Percentiles rank a stretch among this genome's conserved stretches.
These are phyloP conservation scores for Heliconius erato DNA, from an alignment of 2,888 invertebrate species.

Conservation along the genomic window DNA sequence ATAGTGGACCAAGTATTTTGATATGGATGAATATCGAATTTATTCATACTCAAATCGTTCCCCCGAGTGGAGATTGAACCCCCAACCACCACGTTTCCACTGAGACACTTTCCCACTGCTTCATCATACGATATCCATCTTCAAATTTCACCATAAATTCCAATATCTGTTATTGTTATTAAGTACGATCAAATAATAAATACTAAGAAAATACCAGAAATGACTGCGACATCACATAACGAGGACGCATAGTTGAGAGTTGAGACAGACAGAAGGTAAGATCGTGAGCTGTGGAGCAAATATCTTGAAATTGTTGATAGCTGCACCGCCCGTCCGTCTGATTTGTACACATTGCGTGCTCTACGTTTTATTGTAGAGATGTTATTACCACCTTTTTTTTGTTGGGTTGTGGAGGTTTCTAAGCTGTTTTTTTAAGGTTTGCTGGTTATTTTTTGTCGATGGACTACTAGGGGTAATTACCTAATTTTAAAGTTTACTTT, in stretches of 20 bases:
- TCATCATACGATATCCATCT: no score
- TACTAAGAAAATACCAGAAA: slow-evolving; percentile 55
- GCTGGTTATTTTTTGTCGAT: neutral
- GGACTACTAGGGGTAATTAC: neutral
- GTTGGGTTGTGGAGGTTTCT: neutral
- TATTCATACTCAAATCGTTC: neutral
- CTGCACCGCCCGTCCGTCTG: slow-evolving; percentile 77
- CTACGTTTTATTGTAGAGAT: slow-evolving; percentile 60
- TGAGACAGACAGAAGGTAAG: slow-evolving; percentile 45
- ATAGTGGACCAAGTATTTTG: neutral
- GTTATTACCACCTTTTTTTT: slow-evolving; percentile 50
- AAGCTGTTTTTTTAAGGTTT: neutral
- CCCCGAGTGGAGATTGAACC: neutral
- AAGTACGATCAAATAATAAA: slow-evolving; percentile 5
- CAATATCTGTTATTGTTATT: neutral
- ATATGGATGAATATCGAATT: no score
- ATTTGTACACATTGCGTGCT: slow-evolving; percentile 77
- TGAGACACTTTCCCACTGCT: no score
- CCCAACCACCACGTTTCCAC: no score
- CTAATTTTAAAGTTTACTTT: neutral
- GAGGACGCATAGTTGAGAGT: slow-evolving; percentile 42
- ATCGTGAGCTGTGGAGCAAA: slow-evolving; percentile 66
- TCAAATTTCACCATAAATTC: neutral
- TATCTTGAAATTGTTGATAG: slow-evolving; percentile 83
- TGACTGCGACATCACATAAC: slow-evolving; percentile 52